phyloP scores from a whole-genome alignment of 2,113 vertebrate species.

The Dryoscopus gambensis region DNA sequence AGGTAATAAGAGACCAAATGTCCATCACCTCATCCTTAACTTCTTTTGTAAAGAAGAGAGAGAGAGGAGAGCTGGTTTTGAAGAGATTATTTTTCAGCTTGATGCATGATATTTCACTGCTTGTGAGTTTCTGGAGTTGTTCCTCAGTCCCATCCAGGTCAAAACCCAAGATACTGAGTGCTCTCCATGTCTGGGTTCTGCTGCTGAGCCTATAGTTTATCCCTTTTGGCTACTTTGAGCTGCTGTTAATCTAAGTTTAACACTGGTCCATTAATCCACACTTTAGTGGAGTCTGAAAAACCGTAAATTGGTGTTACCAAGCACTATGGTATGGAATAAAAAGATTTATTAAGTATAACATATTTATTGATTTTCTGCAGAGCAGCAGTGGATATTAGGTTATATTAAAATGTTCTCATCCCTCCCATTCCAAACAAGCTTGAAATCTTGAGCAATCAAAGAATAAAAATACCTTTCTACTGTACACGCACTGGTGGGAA shows the following conservation, averaged over 20 bases:
- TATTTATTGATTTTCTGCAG: neutral
- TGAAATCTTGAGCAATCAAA: slow-evolving; percentile 20
- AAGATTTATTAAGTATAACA: neutral
- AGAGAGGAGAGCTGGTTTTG: neutral
- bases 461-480: neutral
- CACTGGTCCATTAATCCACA: neutral
- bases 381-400: neutral
- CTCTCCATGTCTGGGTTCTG: neutral
- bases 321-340: neutral
- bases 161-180: neutral
- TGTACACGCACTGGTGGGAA: neutral
- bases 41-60: neutral
- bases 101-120: neutral
- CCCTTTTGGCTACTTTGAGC: neutral
- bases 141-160: neutral
- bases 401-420: neutral
- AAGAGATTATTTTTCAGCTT: neutral
- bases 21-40: neutral
- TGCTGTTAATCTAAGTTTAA: neutral
- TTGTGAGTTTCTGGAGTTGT: neutral
- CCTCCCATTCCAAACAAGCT: neutral
- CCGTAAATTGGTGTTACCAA: neutral
- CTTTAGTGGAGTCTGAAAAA: neutral
- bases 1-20: neutral
- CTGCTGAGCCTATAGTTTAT: neutral